Evolutionary conservation across 92 coral and sea anemone genomes (phyloP).

Genomic region (Virgularia gustaviana): DNA sequence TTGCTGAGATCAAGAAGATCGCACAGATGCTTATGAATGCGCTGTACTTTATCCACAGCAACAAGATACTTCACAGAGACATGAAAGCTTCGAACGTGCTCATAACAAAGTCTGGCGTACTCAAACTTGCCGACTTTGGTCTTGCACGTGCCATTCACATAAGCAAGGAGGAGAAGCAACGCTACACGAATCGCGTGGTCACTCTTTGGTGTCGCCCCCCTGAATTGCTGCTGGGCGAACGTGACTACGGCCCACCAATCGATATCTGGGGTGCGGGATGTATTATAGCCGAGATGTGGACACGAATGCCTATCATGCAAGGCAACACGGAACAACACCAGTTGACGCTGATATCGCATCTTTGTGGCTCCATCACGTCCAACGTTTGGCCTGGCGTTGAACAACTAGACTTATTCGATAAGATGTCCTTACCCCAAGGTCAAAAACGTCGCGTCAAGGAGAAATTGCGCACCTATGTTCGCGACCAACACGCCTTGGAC

Average conservation of each 20-base stretch:
- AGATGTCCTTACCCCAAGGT: constrained; percentile 79
- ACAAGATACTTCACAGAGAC: constrained; percentile 95
- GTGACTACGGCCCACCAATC: constrained; percentile 97
- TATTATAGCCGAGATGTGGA: constrained; percentile 99
- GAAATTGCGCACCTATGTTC: constrained; percentile 72
- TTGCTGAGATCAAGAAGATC: constrained; percentile 88
- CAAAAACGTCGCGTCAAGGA: constrained; percentile 89
- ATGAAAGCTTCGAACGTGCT: constrained; percentile 99
- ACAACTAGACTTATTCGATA: constrained; percentile 76
- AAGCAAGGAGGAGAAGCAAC: constrained; percentile 81
- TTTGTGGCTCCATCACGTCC: constrained; percentile 85
- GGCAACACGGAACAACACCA: constrained; percentile 96
- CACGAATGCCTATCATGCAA: constrained; percentile 97
- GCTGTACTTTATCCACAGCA: constrained; percentile 95
- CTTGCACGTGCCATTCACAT: constrained; percentile 91
- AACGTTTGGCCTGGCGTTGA: constrained; percentile 98
- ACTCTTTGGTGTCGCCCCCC: constrained; percentile 99
- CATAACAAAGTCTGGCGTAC: constrained; percentile 92
- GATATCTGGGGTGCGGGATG: constrained; percentile 99
- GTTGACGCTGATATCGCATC: constrained; percentile 77
- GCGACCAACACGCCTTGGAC: constrained; percentile 85
- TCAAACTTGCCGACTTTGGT: constrained; percentile 97
- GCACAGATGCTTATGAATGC: constrained; percentile 96
- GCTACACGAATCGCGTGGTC: constrained; percentile 94
- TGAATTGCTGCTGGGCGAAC: constrained; percentile 84